Percentiles rank a stretch among this genome's conserved stretches.
Evolutionary conservation across 2,797 vertebrate species (phyloP).

Genomic region (Sebastes reedi): DNA sequence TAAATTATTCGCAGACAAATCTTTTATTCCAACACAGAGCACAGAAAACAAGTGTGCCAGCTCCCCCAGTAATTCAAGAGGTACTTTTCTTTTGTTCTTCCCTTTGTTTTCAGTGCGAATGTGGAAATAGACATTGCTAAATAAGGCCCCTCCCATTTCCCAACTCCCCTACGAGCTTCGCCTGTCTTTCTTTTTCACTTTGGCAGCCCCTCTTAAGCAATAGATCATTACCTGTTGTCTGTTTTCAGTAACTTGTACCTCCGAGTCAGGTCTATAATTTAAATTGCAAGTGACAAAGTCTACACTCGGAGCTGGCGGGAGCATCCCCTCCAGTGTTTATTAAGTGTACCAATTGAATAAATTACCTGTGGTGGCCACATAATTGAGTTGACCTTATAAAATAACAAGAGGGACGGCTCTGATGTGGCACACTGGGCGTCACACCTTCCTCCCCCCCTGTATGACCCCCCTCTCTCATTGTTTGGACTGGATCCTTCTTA

Average conservation of each 20-base stretch:
- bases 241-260: conserved; percentile 52
- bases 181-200: conserved; percentile 48
- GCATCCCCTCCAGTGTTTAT: conserved; percentile 70
- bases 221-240: conserved; percentile 77
- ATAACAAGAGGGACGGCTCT: conserved; percentile 72
- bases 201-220: conserved; percentile 56
- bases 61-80: conserved; percentile 83
- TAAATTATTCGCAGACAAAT: conserved; percentile 81
- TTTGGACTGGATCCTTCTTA: conserved; percentile 58
- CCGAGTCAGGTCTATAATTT: conserved; percentile 64
- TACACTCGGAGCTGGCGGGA: conserved; percentile 33
- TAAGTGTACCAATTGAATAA: conserved; percentile 75
- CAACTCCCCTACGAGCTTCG: conserved; percentile 59
- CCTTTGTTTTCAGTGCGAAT: conserved; percentile 75
- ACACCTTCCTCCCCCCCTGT: conserved; percentile 31
- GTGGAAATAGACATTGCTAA: conserved; percentile 81
- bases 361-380: conserved; percentile 69
- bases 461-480: conserved; percentile 43
- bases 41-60: conserved; percentile 83
- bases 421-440: conserved; percentile 47
- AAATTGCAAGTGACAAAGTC: conserved; percentile 75
- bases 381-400: conserved; percentile 82
- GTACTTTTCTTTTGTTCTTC: conserved; percentile 81
- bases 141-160: conserved; percentile 73
- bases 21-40: conserved; percentile 76